Evolutionary conservation across 1,140 invertebrate genomes (phyloP).

Genomic region (Drosophila arizonae): DNA sequence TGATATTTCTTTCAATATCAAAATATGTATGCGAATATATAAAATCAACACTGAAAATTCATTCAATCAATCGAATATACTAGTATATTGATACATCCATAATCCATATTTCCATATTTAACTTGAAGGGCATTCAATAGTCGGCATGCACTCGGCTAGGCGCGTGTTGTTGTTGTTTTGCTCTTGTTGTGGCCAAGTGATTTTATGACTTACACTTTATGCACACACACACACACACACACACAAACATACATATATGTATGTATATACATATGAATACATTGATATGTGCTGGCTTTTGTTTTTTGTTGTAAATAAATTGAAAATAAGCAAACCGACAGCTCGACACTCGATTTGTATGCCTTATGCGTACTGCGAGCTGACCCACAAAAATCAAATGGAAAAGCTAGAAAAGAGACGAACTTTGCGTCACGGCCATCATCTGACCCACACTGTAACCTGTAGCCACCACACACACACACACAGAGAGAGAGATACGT

Average conservation of each 20-base stretch:
- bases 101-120: too few species aligned
- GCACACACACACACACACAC: neutral
- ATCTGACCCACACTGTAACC: neutral
- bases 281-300: conserved; percentile 9
- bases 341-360: conserved; percentile 61
- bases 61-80: too few species aligned
- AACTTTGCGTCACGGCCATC: conserved; percentile 31
- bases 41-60: too few species aligned
- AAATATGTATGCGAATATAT: too few species aligned
- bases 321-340: conserved; percentile 55
- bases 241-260: neutral
- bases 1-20: too few species aligned
- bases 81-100: too few species aligned
- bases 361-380: conserved; percentile 45
- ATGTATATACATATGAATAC: conserved; percentile 11
- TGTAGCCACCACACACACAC: neutral
- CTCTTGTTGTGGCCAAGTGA: conserved; percentile 33
- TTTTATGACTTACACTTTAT: conserved; percentile 58
- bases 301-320: conserved; percentile 50
- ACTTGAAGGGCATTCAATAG: neutral
- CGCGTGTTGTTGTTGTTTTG: neutral
- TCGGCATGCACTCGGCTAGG: neutral
- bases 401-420: conserved; percentile 4
- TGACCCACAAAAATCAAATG: conserved; percentile 27
- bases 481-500: neutral